A percentile compares a stretch with the other conserved stretches of the same genome.
Conservation (phyloP, 2,888 invertebrate species). For the Dolichomitus sp. region DNA sequence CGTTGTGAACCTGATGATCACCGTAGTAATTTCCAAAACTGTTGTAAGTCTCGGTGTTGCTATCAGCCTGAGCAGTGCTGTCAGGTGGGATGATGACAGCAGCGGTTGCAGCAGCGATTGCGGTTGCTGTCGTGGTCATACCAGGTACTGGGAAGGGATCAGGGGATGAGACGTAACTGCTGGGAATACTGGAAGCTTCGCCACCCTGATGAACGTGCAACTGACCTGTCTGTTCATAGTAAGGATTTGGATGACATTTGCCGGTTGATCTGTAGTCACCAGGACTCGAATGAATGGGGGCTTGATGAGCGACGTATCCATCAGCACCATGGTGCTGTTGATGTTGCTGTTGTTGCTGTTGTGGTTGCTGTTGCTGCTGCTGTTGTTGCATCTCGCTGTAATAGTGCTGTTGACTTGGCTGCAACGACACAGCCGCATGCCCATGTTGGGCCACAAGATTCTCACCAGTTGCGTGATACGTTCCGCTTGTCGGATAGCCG, state of each 20-base stretch:
- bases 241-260: constrained; percentile 81
- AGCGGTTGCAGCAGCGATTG: constrained; percentile 86
- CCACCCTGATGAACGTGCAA: constrained; percentile 85
- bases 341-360: constrained; percentile 84
- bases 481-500: constrained; percentile 77
- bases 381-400: constrained; percentile 86
- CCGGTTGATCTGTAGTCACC: constrained; percentile 76
- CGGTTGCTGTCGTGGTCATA: constrained; percentile 84
- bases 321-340: constrained; percentile 78
- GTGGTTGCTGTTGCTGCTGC: constrained; percentile 85
- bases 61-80: constrained; percentile 87
- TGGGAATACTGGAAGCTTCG: constrained; percentile 87
- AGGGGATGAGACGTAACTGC: constrained; percentile 85
- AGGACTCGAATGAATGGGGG: constrained; percentile 73
- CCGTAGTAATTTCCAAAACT: constrained; percentile 91
- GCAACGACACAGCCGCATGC: constrained; percentile 85
- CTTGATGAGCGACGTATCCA: constrained; percentile 80
- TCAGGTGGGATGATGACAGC: constrained; percentile 89
- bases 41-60: constrained; percentile 89
- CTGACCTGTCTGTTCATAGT: constrained; percentile 82
- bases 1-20: constrained; percentile 84
- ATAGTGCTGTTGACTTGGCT: constrained; percentile 83
- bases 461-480: constrained; percentile 77
- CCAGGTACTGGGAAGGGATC: constrained; percentile 87
- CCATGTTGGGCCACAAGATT: constrained; percentile 83